Evolutionary conservation across 2,113 vertebrate genomes (phyloP).

Genomic region (Hylia prasina): DNA sequence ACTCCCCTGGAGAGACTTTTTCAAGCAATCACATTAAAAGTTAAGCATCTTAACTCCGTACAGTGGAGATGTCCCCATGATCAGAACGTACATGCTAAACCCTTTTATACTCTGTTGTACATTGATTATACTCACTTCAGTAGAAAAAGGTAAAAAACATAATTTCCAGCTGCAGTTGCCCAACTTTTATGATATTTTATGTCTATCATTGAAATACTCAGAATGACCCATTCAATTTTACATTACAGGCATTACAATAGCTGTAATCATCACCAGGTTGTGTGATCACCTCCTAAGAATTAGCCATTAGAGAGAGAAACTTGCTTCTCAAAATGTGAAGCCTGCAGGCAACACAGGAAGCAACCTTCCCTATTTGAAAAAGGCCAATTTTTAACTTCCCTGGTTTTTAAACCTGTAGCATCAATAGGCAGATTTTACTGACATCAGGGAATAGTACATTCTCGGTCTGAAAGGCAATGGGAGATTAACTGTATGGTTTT

Average conservation of each 20-base stretch:
- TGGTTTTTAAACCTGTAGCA: background rate
- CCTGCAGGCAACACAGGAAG: slow-evolving; percentile 13
- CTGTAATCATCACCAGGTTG: slow-evolving; percentile 11
- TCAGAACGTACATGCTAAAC: background rate
- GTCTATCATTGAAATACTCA: slow-evolving; percentile 26
- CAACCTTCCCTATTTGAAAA: background rate
- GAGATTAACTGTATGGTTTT: background rate
- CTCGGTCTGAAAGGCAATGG: background rate
- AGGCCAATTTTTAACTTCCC: background rate
- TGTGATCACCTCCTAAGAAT: slow-evolving; percentile 27
- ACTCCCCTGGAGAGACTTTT: slow-evolving; percentile 25
- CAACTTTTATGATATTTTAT: slow-evolving; percentile 10
- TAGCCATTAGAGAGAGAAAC: slow-evolving; percentile 22
- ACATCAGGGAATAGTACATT: background rate
- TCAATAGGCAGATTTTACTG: background rate
- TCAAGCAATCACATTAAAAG: slow-evolving; percentile 35
- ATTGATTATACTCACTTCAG: slow-evolving; percentile 22
- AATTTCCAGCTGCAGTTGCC: background rate
- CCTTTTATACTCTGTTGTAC: slow-evolving; percentile 14
- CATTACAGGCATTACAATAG: slow-evolving; percentile 33
- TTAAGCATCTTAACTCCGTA: background rate
- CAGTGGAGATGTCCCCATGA: background rate
- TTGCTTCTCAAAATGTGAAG: slow-evolving; percentile 22
- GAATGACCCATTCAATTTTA: slow-evolving; percentile 49
- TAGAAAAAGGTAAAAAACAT: slow-evolving; percentile 16